A percentile compares a stretch with the other conserved stretches of the same genome.
phyloP scores from a whole-genome alignment of 2,888 invertebrate genomes.

The Diachrysia chrysitis region DNA sequence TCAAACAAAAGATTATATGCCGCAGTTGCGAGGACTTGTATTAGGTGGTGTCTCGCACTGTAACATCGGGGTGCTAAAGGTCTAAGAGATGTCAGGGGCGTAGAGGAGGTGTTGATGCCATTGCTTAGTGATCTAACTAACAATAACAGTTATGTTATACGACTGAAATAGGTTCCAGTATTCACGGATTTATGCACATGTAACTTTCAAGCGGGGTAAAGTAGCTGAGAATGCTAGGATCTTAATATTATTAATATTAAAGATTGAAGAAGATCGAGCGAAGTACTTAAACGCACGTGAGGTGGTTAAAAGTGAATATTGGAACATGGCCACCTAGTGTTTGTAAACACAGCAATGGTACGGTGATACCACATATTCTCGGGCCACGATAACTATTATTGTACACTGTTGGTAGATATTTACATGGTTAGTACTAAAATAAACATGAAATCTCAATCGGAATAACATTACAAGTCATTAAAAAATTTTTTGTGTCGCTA shows the following conservation, averaged over 20 bases:
- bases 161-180: constrained; percentile 58
- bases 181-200: constrained; percentile 47
- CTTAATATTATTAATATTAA: not conserved
- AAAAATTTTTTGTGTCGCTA: not conserved
- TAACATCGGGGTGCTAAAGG: constrained; percentile 86
- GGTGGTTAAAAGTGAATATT: constrained; percentile 78
- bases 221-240: not conserved
- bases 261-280: not conserved
- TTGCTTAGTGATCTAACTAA: constrained; percentile 46
- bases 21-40: constrained; percentile 79
- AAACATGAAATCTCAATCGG: not conserved
- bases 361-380: constrained; percentile 75
- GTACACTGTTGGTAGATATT: constrained; percentile 70
- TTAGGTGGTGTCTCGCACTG: constrained; percentile 78
- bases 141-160: constrained; percentile 21
- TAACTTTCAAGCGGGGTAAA: not conserved
- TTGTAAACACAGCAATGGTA: constrained; percentile 79
- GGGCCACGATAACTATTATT: constrained; percentile 70
- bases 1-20: constrained; percentile 85
- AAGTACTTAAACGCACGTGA: not conserved
- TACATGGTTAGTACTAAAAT: constrained; percentile 20
- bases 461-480: not conserved
- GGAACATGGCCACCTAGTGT: constrained; percentile 72
- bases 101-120: constrained; percentile 79
- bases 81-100: constrained; percentile 88